Evolutionary conservation across 2,113 vertebrate species (phyloP), one percentile per base, ranked within the genome.

Genomic region (Saccopteryx bilineata): DNA sequence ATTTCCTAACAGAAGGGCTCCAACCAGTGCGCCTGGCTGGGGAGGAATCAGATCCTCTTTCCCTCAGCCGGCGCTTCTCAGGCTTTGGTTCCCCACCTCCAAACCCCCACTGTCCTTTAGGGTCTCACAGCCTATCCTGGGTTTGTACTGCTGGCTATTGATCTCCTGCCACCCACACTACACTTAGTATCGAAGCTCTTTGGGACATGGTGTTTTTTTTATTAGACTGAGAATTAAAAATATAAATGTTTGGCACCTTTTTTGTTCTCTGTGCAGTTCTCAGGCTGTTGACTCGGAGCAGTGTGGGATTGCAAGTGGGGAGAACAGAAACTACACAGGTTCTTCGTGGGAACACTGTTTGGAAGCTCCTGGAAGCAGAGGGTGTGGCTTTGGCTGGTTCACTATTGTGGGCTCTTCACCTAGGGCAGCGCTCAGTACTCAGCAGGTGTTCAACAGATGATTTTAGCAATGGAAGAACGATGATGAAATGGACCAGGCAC

Each of bases 101-200:
- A 1, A 39, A 39, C 39, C 69, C 4, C 1, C 5, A 6, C 8
- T 50, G 39, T n/a, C 28, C 5, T 66, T 54, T 18, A 52, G n/a
- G 74, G 50, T 28, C 28, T 23, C 65, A 7, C 21, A 31, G 31
- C 15, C 50, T 61, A 9, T 68, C 28, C 19, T 26, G 19, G 9
- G 0, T 21, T 1, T 6, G 18, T 7, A 4, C 39, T 24, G 3
- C 79, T 46, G 68, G 15, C 84, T 9, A 3, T 0, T 0, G 46
- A 4, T 87, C 28, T 82, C 74, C 21, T 84, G 28, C 17, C 14
- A 31, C 65, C 33, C 3, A 31, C 23, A 48, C 76, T 63, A 2
- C 5, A 0, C 46, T 84, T n/a, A 52, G 39, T 28, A 39, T 54
- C 31, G 78, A 21, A 69, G 28, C 39, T 86, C 80, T 69, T 50